These are phyloP conservation scores for Nilaparvata lugens DNA, from an alignment of 1,140 invertebrate genomes.

Conservation along the genomic window DNA sequence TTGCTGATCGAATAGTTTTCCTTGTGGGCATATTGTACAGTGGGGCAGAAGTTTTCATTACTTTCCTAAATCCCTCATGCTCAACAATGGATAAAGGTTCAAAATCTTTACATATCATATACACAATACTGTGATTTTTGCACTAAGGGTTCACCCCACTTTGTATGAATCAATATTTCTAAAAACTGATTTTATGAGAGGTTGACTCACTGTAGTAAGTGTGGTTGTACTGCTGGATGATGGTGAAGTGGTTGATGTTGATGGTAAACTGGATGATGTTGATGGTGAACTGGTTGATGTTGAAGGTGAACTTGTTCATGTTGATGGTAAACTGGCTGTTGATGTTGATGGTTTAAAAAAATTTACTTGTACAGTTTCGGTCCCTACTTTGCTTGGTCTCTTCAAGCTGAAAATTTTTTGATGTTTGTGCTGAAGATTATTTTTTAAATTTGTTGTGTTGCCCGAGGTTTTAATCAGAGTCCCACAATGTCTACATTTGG, in stretches of 20 bases:
- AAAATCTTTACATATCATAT: constrained; percentile 34
- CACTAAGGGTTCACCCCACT: neutral
- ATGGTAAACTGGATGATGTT: too few species aligned
- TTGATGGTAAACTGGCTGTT: too few species aligned
- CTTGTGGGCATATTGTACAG: constrained; percentile 32
- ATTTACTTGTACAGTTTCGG: too few species aligned
- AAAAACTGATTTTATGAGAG: neutral
- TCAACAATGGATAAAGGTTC: constrained; percentile 33
- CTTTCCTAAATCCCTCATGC: constrained; percentile 33
- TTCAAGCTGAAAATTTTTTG: constrained; percentile 2
- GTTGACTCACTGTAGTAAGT: too few species aligned
- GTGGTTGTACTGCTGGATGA: too few species aligned
- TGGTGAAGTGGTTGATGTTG: too few species aligned
- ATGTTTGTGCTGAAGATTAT: constrained; percentile 8
- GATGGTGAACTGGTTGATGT: too few species aligned
- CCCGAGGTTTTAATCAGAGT: constrained; percentile 6
- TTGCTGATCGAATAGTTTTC: constrained; percentile 12
- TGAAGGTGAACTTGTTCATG: too few species aligned
- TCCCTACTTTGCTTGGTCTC: neutral
- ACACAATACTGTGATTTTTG: constrained; percentile 19
- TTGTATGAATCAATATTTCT: constrained; percentile 8
- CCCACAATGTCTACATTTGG: constrained; percentile 7
- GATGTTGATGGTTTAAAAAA: too few species aligned
- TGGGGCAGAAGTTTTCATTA: constrained; percentile 31
- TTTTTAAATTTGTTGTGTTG: constrained; percentile 12